phyloP scores from a whole-genome alignment of 2,113 vertebrate genomes.

The Triplophysa rosa region DNA sequence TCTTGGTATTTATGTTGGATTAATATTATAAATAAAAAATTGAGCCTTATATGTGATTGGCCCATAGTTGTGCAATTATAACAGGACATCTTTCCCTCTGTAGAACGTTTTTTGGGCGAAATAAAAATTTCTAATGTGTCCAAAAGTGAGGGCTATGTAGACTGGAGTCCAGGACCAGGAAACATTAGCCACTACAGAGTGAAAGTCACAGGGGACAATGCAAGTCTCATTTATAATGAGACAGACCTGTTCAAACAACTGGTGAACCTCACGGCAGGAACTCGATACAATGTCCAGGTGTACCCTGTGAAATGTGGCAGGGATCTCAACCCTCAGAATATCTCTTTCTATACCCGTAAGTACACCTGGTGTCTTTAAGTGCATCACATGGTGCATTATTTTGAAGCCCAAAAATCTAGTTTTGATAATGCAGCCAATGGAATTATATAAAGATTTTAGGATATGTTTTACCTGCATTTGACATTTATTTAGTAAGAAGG shows the following conservation, averaged over 20 bases:
- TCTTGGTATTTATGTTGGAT: no score
- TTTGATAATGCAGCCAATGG: neutral
- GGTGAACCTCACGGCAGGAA: conserved; percentile 35
- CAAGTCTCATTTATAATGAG: no score
- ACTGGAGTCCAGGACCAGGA: conserved; percentile 44
- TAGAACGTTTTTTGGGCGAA: conserved; percentile 47
- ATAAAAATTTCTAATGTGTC: neutral
- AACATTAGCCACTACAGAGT: conserved; percentile 47
- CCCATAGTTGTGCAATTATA: no score
- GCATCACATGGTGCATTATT: neutral
- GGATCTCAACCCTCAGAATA: conserved; percentile 49
- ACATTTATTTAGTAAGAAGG: no score
- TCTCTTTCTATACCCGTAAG: conserved; percentile 57
- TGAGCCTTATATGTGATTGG: no score
- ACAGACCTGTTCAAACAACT: neutral
- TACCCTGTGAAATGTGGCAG: conserved; percentile 52
- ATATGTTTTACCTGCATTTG: no score
- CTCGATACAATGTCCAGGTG: conserved; percentile 36
- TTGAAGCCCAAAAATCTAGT: neutral
- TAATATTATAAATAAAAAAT: no score
- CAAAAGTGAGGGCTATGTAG: neutral
- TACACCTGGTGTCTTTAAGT: neutral
- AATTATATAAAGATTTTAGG: no score
- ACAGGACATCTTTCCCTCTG: neutral
- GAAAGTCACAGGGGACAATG: neutral